Base-by-base conservation (phyloP, 2,888 invertebrate genomes). In the Netelia virgata region DNA sequence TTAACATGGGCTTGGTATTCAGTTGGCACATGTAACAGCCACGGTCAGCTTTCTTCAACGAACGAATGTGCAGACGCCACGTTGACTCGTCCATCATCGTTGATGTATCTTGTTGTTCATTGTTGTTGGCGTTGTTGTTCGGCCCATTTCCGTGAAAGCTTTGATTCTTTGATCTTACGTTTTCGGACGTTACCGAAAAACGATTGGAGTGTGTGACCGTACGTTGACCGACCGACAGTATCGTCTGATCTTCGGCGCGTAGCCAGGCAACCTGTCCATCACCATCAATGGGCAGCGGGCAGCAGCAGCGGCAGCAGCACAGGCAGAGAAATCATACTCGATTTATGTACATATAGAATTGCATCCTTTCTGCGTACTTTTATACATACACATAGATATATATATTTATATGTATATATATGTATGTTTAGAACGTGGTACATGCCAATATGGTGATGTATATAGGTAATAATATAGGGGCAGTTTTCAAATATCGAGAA, bases 11-110 rank as follows among this genome's bases (percentile, higher is more conserved):
- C 86, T 94, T 96, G 2, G 97, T 97, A 92, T 97, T 97, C 88
- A 97, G 96, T 94, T 97, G 97, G 91, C 97, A 97, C 96, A 97
- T 97, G 93, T 97, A 97, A 90, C 97, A 97, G 9, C 97, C 97
- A 82, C 96, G 95, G 92, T 97, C 97, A 73, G 96, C 95, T 87
- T 96, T 96, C 93, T 96, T 96, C 87, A 97, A 94, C 73, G 96
- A 96, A 66, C 96, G 93, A 88, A 97, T 96, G 91, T 96, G 96
- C 53, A 97, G 95, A 91, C 96, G 96, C 97, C 97, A 97, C 53
- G 96, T 96, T 83, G 95, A 94, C 41, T 96, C 95, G 9, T 96
- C 96, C 93, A 97, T 97, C 91, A 96, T 93, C 84, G 88, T 83
- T 86, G 87, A 87, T 50, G 87, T 82, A 2, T 84, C 84, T 18